Evolutionary conservation across 2,113 vertebrate genomes (phyloP).

Genomic region (Halcyon senegalensis): DNA sequence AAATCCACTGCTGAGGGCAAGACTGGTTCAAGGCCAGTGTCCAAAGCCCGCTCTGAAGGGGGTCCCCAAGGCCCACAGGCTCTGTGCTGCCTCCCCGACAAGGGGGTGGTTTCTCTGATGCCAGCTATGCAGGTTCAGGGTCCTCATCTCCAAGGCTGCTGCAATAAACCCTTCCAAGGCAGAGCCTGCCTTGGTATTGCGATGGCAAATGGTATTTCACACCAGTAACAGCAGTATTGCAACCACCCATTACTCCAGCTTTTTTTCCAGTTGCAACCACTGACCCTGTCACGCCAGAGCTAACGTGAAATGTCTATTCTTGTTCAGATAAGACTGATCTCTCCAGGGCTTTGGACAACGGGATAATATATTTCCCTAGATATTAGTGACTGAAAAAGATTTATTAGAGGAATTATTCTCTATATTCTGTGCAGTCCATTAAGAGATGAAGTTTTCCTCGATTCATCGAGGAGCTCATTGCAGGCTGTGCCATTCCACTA

Average conservation of each 20-base stretch:
- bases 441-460: constrained; percentile 14
- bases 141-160: neutral
- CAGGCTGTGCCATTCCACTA: neutral
- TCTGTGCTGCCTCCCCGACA: neutral
- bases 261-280: neutral
- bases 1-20: neutral
- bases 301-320: neutral
- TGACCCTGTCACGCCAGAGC: neutral
- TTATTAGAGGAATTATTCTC: constrained; percentile 11
- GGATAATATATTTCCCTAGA: neutral
- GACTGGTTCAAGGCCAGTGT: neutral
- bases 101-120: neutral
- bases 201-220: neutral
- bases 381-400: neutral
- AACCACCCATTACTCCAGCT: neutral
- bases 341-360: neutral
- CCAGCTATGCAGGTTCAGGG: neutral
- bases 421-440: neutral
- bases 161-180: neutral
- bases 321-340: neutral
- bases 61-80: neutral
- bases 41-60: neutral
- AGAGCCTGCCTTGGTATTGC: neutral
- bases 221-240: neutral
- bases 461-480: neutral